A percentile compares a stretch with the other conserved stretches of the same genome.
phyloP scores from a whole-genome alignment of 2,888 invertebrate genomes.

The Nomada goodeniana region DNA sequence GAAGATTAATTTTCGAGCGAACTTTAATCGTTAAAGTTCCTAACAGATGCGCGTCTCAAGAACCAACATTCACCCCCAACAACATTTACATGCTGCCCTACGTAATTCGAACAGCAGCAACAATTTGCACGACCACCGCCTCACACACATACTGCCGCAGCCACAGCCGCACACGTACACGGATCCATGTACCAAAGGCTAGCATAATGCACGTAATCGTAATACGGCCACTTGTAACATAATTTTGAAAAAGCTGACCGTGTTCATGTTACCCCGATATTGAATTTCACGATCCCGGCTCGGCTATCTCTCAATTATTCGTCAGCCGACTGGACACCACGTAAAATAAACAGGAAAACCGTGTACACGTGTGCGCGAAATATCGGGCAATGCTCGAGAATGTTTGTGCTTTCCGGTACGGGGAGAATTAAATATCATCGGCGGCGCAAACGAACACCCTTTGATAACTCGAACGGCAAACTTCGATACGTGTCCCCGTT shows the following conservation, averaged over 20 bases:
- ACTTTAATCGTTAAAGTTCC: constrained; percentile 27
- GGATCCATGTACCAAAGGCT: no score
- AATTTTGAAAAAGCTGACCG: neutral
- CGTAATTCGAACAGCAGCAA: neutral
- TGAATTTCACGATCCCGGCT: neutral
- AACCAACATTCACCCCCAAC: neutral
- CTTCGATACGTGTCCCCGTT: constrained; percentile 49
- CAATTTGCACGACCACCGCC: neutral
- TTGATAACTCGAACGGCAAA: constrained; percentile 51
- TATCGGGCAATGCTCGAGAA: constrained; percentile 17
- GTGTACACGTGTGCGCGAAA: neutral
- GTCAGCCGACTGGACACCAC: neutral
- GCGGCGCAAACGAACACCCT: constrained; percentile 24
- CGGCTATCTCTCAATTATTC: constrained; percentile 14
- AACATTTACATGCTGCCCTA: constrained; percentile 3
- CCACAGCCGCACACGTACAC: no score
- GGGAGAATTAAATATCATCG: constrained; percentile 48
- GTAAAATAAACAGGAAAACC: constrained; percentile 18
- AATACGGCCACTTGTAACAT: neutral
- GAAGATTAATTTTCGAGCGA: constrained; percentile 14
- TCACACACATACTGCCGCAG: no score
- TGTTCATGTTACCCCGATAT: neutral
- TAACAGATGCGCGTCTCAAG: constrained; percentile 15
- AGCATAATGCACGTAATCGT: neutral
- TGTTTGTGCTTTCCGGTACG: constrained; percentile 22